Percentiles rank a stretch among this genome's conserved stretches.
These are phyloP conservation scores for Heliconius hortense DNA, from an alignment of 2,888 invertebrate genomes.

Conservation along the genomic window DNA sequence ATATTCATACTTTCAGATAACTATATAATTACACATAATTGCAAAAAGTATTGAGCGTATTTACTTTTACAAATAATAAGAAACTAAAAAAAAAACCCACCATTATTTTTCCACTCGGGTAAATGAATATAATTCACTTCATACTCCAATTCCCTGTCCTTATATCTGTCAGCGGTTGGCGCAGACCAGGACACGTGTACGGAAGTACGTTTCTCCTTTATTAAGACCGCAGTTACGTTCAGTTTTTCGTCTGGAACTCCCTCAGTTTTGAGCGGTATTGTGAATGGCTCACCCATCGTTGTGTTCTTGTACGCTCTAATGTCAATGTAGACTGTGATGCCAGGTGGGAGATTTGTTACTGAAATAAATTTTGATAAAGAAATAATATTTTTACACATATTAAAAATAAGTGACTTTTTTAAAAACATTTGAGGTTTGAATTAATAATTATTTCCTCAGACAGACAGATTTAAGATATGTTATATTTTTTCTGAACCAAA, in stretches of 20 bases:
- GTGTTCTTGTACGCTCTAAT: conserved; percentile 83
- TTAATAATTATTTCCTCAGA: too few species aligned
- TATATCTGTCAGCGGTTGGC: conserved; percentile 80
- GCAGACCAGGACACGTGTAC: conserved; percentile 86
- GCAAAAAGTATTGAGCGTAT: too few species aligned
- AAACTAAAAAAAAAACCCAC: conserved; percentile 61
- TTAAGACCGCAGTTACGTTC: conserved; percentile 72
- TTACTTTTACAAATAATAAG: too few species aligned
- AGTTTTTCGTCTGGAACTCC: conserved; percentile 79
- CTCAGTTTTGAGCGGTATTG: conserved; percentile 69
- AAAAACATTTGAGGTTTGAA: too few species aligned
- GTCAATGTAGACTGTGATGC: conserved; percentile 77
- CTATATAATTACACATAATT: too few species aligned
- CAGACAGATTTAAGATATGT: background rate
- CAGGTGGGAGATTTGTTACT: conserved; percentile 82
- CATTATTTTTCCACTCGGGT: conserved; percentile 67
- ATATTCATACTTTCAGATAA: too few species aligned
- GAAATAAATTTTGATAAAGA: too few species aligned
- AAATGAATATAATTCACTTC: conserved; percentile 87
- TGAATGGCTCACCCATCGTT: conserved; percentile 79
- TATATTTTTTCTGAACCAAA: background rate
- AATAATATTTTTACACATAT: conserved; percentile 52
- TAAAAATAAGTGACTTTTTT: background rate
- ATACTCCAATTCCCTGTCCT: conserved; percentile 76
- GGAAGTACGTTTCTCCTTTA: conserved; percentile 81